Conservation (phyloP, 2,113 vertebrate genomes). For the Macquaria australasica region DNA sequence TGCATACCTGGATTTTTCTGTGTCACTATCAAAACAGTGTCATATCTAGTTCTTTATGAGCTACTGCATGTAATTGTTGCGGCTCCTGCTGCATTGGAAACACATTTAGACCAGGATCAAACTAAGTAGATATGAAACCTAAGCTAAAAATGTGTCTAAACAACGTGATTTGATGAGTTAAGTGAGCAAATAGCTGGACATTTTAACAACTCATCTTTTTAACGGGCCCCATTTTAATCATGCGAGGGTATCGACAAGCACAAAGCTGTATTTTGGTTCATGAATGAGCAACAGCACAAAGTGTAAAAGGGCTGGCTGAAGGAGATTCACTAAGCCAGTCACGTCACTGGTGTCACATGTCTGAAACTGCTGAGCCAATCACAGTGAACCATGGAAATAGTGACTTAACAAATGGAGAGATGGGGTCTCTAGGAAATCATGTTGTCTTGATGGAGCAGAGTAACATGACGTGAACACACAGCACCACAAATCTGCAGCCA, state of each 20-base stretch:
- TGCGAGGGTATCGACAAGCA: no score
- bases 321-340: no score
- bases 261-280: background rate
- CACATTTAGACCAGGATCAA: no score
- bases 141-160: background rate
- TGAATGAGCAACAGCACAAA: background rate
- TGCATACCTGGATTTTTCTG: background rate
- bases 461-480: background rate
- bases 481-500: background rate
- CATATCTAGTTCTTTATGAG: background rate
- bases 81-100: no score
- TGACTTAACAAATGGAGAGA: no score
- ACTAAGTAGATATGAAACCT: no score
- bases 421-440: no score
- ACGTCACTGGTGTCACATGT: no score
- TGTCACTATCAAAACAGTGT: background rate
- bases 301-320: background rate
- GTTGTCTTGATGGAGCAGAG: background rate
- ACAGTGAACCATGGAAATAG: no score
- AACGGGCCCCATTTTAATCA: no score
- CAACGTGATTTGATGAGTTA: background rate
- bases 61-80: no score
- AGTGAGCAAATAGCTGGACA: background rate
- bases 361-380: no score
- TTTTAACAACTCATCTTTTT: background rate